Evolutionary conservation across 2,888 invertebrate species (phyloP), one percentile per base, ranked within the genome.

Genomic region (Netelia fuscicornis): DNA sequence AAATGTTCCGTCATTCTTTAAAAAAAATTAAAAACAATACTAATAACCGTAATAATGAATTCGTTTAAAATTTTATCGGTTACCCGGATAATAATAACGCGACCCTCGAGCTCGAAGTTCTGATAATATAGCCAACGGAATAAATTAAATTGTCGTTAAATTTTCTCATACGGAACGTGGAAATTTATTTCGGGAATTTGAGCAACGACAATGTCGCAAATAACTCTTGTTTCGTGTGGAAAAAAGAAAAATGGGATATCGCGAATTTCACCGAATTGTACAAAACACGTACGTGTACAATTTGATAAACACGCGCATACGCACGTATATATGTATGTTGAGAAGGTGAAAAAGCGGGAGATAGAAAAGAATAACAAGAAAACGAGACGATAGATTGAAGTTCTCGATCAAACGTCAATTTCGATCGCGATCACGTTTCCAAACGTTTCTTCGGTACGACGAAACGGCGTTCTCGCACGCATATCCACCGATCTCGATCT

Each of bases 351-450:
- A 8, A 60, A 52, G 5, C 5, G 17, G 23, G 9, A 1, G 17
- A 67, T 44, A 30, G 48, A 75, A 64, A 44, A 20, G 37, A 44
- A 44, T 44, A 54, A 10, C 64, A 42, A 13, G 30, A 30, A 25
- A n/a, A 6, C 71, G 30, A 8, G 20, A 81, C 54, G 84, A 71
- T 65, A 52, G 54, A 80, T 77, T 48, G 72, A 84, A 84, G 77
- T 84, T 84, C 84, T 81, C 84, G 81, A 84, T 84, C 71, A 77
- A 76, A 44, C 64, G 76, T 77, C 81, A 76, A 62, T 77, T 62
- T 77, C 60, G 54, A 67, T 48, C 68, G 54, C 52, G 30, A 78
- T 78, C 62, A 64, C 60, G 62, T 74, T 72, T 42, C 56, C 54
- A 62, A 70, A 64, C 56, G 44, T 83, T 67, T 65, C 58, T 17